A percentile compares a stretch with the other conserved stretches of the same genome.
Conservation (phyloP, 2,113 vertebrate species). For the Origma solitaria region DNA sequence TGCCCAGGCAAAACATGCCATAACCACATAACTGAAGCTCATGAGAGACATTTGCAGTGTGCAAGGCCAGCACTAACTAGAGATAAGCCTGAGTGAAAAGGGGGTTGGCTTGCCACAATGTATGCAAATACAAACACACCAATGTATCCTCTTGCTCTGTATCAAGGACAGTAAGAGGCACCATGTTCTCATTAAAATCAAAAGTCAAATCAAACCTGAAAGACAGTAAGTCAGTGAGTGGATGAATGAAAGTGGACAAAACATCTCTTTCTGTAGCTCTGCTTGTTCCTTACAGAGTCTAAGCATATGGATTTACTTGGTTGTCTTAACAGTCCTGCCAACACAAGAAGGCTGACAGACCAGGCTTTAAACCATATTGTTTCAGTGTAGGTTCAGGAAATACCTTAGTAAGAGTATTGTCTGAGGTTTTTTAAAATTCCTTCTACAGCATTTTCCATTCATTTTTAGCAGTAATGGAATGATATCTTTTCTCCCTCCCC, state of each 20-base stretch:
- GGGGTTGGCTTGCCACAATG: background rate
- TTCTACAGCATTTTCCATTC: background rate
- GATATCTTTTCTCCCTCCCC: background rate
- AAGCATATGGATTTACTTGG: slow-evolving; percentile 31
- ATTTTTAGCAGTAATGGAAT: background rate
- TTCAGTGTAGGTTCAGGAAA: slow-evolving; percentile 6
- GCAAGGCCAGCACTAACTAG: background rate
- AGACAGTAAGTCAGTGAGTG: background rate
- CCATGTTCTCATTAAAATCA: background rate
- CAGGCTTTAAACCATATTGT: background rate
- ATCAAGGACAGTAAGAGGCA: background rate
- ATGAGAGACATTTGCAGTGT: background rate
- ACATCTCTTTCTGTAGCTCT: background rate
- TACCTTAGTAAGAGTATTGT: background rate
- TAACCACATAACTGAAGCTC: background rate
- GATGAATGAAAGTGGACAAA: background rate
- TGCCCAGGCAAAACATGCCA: background rate
- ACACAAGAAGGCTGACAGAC: background rate
- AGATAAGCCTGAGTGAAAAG: background rate
- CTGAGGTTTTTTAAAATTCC: background rate
- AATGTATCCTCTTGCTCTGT: background rate
- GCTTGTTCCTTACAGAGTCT: background rate
- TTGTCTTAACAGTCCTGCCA: slow-evolving; percentile 1
- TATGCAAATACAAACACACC: background rate
- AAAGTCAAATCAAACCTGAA: background rate